Percentiles rank a stretch among this genome's conserved stretches.
Conservation (phyloP, 1,140 invertebrate species). For the Phortica variegata region DNA sequence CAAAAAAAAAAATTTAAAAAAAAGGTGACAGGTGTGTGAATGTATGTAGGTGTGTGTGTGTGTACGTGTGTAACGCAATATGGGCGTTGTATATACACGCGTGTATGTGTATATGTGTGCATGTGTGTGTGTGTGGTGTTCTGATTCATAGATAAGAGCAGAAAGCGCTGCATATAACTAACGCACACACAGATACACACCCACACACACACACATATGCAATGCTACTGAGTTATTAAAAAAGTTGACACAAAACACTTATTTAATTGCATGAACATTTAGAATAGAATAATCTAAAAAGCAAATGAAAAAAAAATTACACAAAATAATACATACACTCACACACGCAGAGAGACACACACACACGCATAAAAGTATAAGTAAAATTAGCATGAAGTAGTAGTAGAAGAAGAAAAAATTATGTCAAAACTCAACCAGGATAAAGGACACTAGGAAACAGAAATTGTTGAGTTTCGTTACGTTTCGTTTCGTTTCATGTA, state of each 20-base stretch:
- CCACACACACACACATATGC: slow-evolving; percentile 27
- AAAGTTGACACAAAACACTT: slow-evolving; percentile 17
- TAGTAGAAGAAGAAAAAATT: slow-evolving; percentile 23
- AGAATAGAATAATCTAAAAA: slow-evolving; percentile 18
- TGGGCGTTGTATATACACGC: too few relatives aligned
- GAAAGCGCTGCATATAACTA: too few relatives aligned
- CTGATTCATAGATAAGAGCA: too few relatives aligned
- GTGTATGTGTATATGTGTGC: too few relatives aligned
- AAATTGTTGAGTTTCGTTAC: slow-evolving; percentile 56
- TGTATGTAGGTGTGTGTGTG: too few relatives aligned
- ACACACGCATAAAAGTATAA: background rate
- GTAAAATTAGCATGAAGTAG: background rate
- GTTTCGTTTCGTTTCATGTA: slow-evolving; percentile 56
- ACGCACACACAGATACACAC: too few relatives aligned
- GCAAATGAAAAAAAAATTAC: slow-evolving; percentile 9
- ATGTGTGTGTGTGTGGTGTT: slow-evolving; percentile 24
- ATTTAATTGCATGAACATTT: slow-evolving; percentile 9
- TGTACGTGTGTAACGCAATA: slow-evolving; percentile 16
- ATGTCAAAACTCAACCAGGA: too few relatives aligned
- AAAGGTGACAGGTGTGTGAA: too few relatives aligned
- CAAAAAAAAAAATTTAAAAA: too few relatives aligned
- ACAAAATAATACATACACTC: slow-evolving; percentile 22
- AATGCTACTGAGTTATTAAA: too few relatives aligned
- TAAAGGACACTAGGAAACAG: too few relatives aligned
- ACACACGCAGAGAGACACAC: slow-evolving; percentile 25